Conservation (phyloP, 1,140 invertebrate species). For the Centruroides sculpturatus region DNA sequence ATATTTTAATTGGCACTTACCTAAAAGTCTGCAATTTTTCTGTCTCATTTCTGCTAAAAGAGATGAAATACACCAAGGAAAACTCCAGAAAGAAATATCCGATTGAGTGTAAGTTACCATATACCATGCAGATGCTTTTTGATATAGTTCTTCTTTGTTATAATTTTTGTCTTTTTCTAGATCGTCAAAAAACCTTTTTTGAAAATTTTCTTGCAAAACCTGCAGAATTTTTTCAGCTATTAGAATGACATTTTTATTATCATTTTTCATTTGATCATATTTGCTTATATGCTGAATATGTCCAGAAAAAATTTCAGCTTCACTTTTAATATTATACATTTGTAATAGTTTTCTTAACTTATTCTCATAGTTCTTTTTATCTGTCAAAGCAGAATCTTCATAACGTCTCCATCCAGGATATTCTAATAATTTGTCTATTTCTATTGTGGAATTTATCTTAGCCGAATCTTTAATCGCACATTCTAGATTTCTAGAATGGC, state of each 20-base stretch:
- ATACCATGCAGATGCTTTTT: constrained; percentile 22
- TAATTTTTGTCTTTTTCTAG: constrained; percentile 9
- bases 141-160: constrained; percentile 5
- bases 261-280: constrained; percentile 20
- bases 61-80: not conserved
- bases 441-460: not conserved
- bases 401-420: constrained; percentile 15
- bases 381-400: constrained; percentile 6
- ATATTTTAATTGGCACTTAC: too few species aligned
- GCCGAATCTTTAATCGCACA: not conserved
- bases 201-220: constrained; percentile 2
- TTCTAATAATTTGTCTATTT: not conserved
- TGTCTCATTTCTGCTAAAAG: not conserved
- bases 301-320: constrained; percentile 21
- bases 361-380: constrained; percentile 7
- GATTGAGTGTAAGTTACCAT: constrained; percentile 17
- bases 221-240: not conserved
- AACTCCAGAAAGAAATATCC: not conserved
- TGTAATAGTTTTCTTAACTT: constrained; percentile 17
- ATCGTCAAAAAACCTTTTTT: constrained; percentile 12
- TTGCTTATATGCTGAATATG: constrained; percentile 15
- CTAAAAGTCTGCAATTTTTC: not conserved
- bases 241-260: constrained; percentile 4
- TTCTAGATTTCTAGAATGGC: constrained; percentile 8
- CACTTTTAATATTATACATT: constrained; percentile 20